These are phyloP conservation scores for Ceratina japonica DNA, from an alignment of 1,140 invertebrate genomes.

Conservation along the genomic window DNA sequence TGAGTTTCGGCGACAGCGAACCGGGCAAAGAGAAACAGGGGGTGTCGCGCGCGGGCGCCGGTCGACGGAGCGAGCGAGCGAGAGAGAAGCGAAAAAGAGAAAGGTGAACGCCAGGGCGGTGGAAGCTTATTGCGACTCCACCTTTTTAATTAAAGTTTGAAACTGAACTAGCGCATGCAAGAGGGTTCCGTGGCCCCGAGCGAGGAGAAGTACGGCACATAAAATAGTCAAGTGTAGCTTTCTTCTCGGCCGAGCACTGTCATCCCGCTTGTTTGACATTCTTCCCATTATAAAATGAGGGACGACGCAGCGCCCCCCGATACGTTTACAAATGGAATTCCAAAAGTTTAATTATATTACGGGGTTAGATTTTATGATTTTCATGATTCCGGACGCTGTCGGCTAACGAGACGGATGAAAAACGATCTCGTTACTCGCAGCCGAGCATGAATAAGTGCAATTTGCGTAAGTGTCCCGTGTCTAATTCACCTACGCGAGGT, in stretches of 20 bases:
- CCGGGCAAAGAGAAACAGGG: not conserved
- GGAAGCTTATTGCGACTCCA: constrained; percentile 61
- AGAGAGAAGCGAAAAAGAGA: not conserved
- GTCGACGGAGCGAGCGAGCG: not conserved
- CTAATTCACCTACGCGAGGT: constrained; percentile 62
- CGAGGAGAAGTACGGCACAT: constrained; percentile 46
- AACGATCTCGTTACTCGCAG: constrained; percentile 22
- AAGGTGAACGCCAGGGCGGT: constrained; percentile 20
- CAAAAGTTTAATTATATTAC: constrained; percentile 15
- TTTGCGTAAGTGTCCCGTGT: constrained; percentile 56
- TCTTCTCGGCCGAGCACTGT: constrained; percentile 47
- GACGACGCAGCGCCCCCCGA: constrained; percentile 1
- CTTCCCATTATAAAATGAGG: constrained; percentile 55
- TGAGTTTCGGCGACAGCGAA: constrained; percentile 21
- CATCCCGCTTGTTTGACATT: constrained; percentile 62
- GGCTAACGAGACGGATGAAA: not conserved
- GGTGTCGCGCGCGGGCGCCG: no score
- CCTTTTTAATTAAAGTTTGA: constrained; percentile 76
- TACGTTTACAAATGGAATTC: constrained; percentile 40
- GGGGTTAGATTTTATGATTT: no score
- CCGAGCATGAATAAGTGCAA: constrained; percentile 47
- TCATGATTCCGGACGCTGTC: not conserved
- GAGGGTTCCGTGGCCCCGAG: constrained; percentile 50
- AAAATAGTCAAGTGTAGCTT: constrained; percentile 64
- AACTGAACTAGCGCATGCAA: constrained; percentile 63